Evolutionary conservation across 1,140 invertebrate species (phyloP), one percentile per base, ranked within the genome.

Genomic region (Bombus superbus): DNA sequence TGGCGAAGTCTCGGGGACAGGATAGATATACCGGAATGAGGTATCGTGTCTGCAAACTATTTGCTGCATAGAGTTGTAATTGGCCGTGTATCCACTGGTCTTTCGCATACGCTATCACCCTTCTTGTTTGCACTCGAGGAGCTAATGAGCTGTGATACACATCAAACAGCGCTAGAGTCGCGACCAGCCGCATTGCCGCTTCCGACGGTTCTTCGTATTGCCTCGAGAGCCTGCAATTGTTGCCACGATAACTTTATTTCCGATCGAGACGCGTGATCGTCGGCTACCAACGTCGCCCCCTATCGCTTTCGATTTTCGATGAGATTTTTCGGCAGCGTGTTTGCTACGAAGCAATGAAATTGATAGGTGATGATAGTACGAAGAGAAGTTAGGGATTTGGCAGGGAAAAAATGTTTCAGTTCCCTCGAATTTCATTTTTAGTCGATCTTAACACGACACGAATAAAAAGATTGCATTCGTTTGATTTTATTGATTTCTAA

Each of bases 51-150:
- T 91, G 86, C 81, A 85, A 92, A 94, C 92, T 94, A 94, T 94
- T 93, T 93, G 93, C 92, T 90, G 91, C 92, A 92, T 94, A 94
- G 92, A 93, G 90, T 93, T 93, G 94, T 94, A 94, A 94, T 94
- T 94, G 93, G 91, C 90, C 91, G 86, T 94, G 93, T 94, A 93
- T 89, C 89, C 90, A 86, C 68, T 81, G 90, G 89, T 83, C 84
- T 87, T 91, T 92, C 91, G 88, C 87, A 90, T 88, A 90, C 87
- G 86, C 90, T 91, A 88, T 87, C 84, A 84, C 92, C 90, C 88
- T 83, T 88, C 88, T 92, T 87, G 92, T 92, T 94, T 93, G 91
- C 92, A 92, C 92, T 91, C 90, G 86, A 89, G 89, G 88, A 92
- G 91, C 93, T 94, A 94, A 94, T 94, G 93, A 94, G 92, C 90